Conservation (phyloP, 2,113 vertebrate species). For the Oryctolagus cuniculus region DNA sequence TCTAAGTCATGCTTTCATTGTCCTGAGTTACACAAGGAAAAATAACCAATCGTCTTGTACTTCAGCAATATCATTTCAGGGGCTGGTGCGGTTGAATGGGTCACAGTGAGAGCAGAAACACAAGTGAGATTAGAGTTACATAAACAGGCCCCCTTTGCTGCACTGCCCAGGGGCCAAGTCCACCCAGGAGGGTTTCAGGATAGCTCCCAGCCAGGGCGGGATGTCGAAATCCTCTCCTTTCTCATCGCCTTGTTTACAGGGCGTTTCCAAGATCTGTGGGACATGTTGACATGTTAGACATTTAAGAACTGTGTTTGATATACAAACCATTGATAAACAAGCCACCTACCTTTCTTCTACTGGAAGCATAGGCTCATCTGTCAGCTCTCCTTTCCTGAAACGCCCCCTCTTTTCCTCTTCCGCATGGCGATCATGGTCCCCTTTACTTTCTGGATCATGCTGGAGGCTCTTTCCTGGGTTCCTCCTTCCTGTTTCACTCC, state of each 20-base stretch:
- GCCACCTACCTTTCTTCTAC: neutral
- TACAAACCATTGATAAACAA: slow-evolving; percentile 20
- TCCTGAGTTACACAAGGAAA: neutral
- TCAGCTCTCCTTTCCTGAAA: neutral
- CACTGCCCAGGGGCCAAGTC: neutral
- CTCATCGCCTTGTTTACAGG: slow-evolving; percentile 35
- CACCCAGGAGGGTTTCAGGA: neutral
- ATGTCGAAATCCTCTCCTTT: slow-evolving; percentile 30
- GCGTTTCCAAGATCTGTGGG: slow-evolving; percentile 15
- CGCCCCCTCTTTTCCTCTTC: neutral
- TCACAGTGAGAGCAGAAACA: slow-evolving; percentile 27
- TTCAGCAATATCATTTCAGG: neutral
- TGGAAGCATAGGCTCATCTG: neutral
- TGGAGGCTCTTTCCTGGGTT: neutral
- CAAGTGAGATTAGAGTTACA: neutral
- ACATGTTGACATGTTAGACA: slow-evolving; percentile 20
- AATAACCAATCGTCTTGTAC: slow-evolving; percentile 42
- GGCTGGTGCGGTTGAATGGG: neutral
- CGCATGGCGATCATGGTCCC: neutral
- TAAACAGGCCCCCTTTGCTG: slow-evolving; percentile 16
- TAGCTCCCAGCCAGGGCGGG: neutral
- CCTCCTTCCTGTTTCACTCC: accelerated
- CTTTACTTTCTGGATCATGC: neutral
- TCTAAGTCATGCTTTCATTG: slow-evolving; percentile 2
- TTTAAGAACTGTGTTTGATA: slow-evolving; percentile 50